A percentile compares a stretch with the other conserved stretches of the same genome.
phyloP scores from a whole-genome alignment of 2,888 invertebrate species.

The Mimas tiliae region DNA sequence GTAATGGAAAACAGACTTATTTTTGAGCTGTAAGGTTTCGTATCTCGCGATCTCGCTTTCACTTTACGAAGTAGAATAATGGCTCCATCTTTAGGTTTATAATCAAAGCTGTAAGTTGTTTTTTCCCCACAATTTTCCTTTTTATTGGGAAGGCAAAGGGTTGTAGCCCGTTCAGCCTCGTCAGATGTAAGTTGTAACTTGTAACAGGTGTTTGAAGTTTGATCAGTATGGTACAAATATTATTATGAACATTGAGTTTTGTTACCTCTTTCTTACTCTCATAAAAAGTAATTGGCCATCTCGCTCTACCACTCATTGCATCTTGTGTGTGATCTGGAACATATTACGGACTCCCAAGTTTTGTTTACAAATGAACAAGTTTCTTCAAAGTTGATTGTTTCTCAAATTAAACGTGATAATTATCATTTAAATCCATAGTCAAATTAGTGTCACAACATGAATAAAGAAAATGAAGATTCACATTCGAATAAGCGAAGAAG shows the following conservation, averaged over 20 bases:
- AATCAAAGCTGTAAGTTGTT: too few species aligned
- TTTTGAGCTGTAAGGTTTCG: not conserved
- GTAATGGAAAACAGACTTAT: not conserved
- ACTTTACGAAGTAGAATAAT: too few species aligned
- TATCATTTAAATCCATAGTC: conserved; percentile 27
- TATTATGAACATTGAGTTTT: not conserved
- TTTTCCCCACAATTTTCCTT: too few species aligned
- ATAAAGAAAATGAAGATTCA: conserved; percentile 67
- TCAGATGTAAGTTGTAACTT: too few species aligned
- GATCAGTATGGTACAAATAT: not conserved
- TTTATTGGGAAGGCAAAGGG: too few species aligned
- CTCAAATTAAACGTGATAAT: not conserved
- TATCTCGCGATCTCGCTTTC: too few species aligned
- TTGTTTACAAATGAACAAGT: conserved; percentile 24
- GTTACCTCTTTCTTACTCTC: not conserved
- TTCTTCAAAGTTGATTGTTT: not conserved
- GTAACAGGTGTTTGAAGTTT: not conserved
- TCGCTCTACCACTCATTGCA: conserved; percentile 15
- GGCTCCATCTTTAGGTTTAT: too few species aligned
- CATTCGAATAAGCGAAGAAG: conserved; percentile 67
- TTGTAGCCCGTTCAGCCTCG: too few species aligned
- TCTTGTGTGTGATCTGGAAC: conserved; percentile 30
- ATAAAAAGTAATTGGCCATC: not conserved
- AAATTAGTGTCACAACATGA: conserved; percentile 52
- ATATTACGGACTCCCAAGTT: not conserved